Conservation (phyloP, 1,140 invertebrate genomes). For the Drosophila albomicans region DNA sequence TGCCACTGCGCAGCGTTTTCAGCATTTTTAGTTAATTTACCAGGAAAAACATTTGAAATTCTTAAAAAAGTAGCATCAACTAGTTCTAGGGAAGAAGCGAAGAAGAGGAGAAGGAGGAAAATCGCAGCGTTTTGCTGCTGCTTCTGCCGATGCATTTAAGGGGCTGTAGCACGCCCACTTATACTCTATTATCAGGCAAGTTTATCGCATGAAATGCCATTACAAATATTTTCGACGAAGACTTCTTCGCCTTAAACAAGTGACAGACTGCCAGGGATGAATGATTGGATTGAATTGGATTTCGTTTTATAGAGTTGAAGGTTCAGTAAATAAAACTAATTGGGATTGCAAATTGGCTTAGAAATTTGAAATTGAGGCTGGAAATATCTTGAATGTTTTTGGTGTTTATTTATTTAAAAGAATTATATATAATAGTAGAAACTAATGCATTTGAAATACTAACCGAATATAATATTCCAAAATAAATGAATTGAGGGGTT, state of each 20-base stretch:
- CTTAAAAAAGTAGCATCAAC: conserved; percentile 75
- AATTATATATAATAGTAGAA: too few relatives aligned
- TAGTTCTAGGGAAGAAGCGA: conserved; percentile 51
- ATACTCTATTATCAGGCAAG: conserved; percentile 31
- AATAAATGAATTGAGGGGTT: too few relatives aligned
- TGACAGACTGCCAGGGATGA: neutral
- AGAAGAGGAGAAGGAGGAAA: neutral
- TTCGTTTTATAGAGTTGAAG: neutral
- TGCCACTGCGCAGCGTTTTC: conserved; percentile 76
- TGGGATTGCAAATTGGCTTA: neutral
- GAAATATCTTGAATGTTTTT: too few relatives aligned
- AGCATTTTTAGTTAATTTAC: conserved; percentile 85
- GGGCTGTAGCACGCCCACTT: conserved; percentile 43
- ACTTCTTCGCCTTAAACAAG: neutral
- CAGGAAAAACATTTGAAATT: conserved; percentile 84
- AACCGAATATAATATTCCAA: too few relatives aligned
- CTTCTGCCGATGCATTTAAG: conserved; percentile 32
- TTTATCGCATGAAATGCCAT: conserved; percentile 1
- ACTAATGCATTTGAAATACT: too few relatives aligned
- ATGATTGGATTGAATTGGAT: neutral
- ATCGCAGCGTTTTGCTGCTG: conserved; percentile 12
- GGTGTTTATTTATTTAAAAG: too few relatives aligned
- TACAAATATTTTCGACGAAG: conserved; percentile 1
- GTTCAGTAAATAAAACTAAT: neutral
- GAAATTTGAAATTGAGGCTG: neutral